Percentiles rank a stretch among this genome's conserved stretches.
phyloP scores from a whole-genome alignment of 2,113 vertebrate genomes.

The Ahaetulla prasina region DNA sequence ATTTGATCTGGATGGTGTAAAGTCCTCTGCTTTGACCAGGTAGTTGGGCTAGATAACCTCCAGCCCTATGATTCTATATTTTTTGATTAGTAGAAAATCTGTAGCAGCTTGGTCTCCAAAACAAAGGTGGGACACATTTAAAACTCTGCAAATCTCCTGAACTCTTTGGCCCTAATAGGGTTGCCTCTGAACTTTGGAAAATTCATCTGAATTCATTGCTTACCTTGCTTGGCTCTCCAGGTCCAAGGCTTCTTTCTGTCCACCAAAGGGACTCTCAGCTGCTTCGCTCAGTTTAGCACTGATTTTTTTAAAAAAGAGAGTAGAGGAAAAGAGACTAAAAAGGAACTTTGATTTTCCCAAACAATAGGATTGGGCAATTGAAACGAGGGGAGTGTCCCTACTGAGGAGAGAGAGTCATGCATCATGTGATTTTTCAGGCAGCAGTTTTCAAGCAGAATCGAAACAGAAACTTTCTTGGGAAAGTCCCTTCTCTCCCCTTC shows the following conservation, averaged over 20 bases:
- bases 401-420: background rate
- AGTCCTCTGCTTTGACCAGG: background rate
- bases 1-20: background rate
- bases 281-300: background rate
- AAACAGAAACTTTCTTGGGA: background rate
- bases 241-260: background rate
- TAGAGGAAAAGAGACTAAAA: background rate
- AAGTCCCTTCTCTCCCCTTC: background rate
- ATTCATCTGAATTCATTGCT: background rate
- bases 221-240: background rate
- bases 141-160: background rate
- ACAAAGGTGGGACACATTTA: background rate
- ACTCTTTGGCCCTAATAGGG: background rate
- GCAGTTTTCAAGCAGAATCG: background rate
- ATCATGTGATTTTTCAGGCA: background rate
- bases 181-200: background rate
- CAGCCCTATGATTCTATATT: background rate
- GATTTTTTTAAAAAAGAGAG: background rate
- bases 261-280: background rate
- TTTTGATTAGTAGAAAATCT: background rate
- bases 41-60: background rate
- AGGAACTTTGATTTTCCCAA: background rate
- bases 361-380: background rate
- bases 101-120: background rate
- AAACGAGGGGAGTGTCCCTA: background rate